Evolutionary conservation across 2,113 vertebrate species (phyloP), one percentile per base, ranked within the genome.

Genomic region (Notarius quadriscutis): DNA sequence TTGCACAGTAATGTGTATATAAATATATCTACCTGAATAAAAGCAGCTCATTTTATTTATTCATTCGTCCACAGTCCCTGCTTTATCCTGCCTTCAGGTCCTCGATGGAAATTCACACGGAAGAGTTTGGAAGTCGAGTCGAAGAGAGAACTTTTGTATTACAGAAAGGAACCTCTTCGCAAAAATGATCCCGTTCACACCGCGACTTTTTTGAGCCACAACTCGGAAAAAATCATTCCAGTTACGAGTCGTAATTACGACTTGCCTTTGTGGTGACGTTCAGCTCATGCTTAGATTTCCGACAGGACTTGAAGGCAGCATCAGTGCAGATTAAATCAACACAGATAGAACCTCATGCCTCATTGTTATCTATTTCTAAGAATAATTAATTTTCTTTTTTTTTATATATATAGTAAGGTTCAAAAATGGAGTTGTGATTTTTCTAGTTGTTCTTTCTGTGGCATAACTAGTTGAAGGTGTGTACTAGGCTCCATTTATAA

Each of bases 11-110:
- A 2, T 41, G 41, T 41, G 4, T 41, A 4, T 41, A 4, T 41
- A 41, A 0, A 41, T 41, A 4, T 41, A 41, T 41, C 4, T 9
- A 57, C 92, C 92, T 94, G 93, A 90, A 57, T 92, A 95, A 93
- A 17, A 91, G 87, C 91, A 87, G 89, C 91, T 92, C 91, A 91
- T 41, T 41, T 41, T 41, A 41, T 93, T 77, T 69, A 63, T 83
- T 87, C 74, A 30, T 53, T 17, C 18, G 27, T 34, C 22, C 34
- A n/a, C 48, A 55, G 30, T 27, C 55, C 11, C 78, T 34, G 78
- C 34, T 48, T 18, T 30, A 63, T 50, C 41, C 67, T 65, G 41
- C 48, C 65, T 51, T 27, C 63, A 22, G 3, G n/a, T 79, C 51
- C 14, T 34, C 3, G 0, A 18, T 9, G 53, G n/a, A 79, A 58